These are phyloP conservation scores for Pristionchus exspectatus DNA, from an alignment of 2,888 invertebrate species.

Conservation along the genomic window DNA sequence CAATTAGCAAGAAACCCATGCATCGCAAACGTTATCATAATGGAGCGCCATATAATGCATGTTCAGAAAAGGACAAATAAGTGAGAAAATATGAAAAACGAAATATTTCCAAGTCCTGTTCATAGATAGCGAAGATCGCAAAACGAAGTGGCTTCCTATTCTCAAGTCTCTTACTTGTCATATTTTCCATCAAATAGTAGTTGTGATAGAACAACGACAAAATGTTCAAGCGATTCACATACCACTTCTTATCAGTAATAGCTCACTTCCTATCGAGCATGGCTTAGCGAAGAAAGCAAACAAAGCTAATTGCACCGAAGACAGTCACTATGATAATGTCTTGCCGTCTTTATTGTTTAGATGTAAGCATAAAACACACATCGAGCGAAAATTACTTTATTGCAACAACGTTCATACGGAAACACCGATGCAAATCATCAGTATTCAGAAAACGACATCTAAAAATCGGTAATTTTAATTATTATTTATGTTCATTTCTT, in stretches of 20 bases:
- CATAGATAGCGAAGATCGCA: no score
- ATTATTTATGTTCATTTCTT: neutral
- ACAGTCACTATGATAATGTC: neutral
- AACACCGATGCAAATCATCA: neutral
- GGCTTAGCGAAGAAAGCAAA: neutral
- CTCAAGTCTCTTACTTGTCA: no score
- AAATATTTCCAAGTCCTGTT: no score
- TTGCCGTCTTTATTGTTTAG: neutral
- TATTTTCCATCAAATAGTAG: no score
- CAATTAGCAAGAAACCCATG: no score
- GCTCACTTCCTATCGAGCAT: neutral
- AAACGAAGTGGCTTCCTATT: no score
- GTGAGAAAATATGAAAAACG: no score
- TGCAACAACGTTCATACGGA: neutral
- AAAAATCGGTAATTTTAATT: neutral
- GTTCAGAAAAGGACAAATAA: no score
- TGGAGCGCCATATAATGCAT: no score
- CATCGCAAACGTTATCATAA: no score
- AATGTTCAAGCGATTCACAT: neutral
- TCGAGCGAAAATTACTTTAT: neutral
- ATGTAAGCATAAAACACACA: neutral
- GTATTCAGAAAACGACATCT: neutral
- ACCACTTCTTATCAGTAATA: neutral
- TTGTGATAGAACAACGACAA: neutral
- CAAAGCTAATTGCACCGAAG: neutral